Evolutionary conservation across 2,888 invertebrate species (phyloP), one percentile per base, ranked within the genome.

Genomic region (Phortica okadai): DNA sequence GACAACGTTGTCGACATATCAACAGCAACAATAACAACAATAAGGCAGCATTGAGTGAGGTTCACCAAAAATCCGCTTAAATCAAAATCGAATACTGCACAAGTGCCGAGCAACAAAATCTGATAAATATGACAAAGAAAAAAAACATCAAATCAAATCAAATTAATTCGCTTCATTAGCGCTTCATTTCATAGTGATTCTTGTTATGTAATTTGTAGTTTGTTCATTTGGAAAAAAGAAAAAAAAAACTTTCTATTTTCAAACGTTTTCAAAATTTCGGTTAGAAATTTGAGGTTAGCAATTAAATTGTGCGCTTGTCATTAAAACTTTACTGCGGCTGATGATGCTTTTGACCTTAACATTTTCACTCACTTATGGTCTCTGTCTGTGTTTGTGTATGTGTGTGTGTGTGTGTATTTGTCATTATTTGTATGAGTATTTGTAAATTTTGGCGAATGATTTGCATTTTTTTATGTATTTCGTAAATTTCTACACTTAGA

Each of bases 191-290:
- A 81, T 67, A 81, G 77, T 78, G 86, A 80, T 80, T 87, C 83
- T 84, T 82, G 84, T 87, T 85, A 85, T 83, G 83, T 85, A 87
- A 87, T 78, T 79, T 25, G 56, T 14, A 25, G 14, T 21, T 54
- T 16, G 69, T 66, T 72, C 79, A 67, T 76, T 78, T 75, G 42
- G 64, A 56, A 58, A 16, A 25, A 41, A 41, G 8, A 67, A 73
- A 72, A 77, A 74, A 81, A 80, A 82, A 83, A 85, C 85, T 87
- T 85, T 87, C 85, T 87, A 83, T 78, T 78, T 44, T 54, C 74
- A 54, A 72, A 33, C 21, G 70, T 1, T 21, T 33, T 21, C n/a
- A 10, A 62, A 62, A 62, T 21, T n/a, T 62, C 21, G 25, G 10
- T 62, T 62, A 62, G 25, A 62, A 62, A 62, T 25, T 54, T 72